Percentiles rank a stretch among this genome's conserved stretches.
Conservation (phyloP, 2,888 invertebrate genomes). For the Platycheirus albimanus region DNA sequence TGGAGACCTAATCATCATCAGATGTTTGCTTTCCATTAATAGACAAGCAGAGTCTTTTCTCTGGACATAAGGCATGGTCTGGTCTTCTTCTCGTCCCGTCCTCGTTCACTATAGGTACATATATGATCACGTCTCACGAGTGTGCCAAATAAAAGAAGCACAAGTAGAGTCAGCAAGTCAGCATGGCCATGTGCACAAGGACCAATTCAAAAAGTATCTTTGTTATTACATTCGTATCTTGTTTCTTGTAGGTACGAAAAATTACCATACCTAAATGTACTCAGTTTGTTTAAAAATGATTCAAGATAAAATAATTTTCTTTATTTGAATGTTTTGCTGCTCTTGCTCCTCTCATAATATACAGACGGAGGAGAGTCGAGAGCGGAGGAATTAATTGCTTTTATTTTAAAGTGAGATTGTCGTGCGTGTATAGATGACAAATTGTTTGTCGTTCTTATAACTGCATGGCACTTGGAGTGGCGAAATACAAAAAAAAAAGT, state of each 20-base stretch:
- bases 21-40: constrained; percentile 23
- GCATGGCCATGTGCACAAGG: constrained; percentile 18
- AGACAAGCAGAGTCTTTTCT: not conserved
- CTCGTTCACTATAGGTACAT: no score
- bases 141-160: constrained; percentile 36
- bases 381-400: constrained; percentile 10
- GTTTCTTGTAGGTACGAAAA: not conserved
- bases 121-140: no score
- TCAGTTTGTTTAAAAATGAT: constrained; percentile 17
- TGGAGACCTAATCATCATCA: constrained; percentile 23
- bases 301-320: not conserved
- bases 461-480: constrained; percentile 8
- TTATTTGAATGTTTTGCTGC: constrained; percentile 12
- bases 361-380: not conserved
- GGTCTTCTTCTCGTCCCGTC: no score
- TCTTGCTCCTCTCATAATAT: not conserved
- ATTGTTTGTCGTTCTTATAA: constrained; percentile 22
- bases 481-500: constrained; percentile 7
- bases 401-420: constrained; percentile 13
- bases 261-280: constrained; percentile 26
- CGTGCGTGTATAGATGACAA: constrained; percentile 14
- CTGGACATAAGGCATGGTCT: not conserved
- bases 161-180: constrained; percentile 17
- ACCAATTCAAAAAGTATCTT: constrained; percentile 30
- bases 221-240: constrained; percentile 7